Percentiles rank a stretch among this genome's conserved stretches.
These are phyloP conservation scores for Hydrocynus forskahlii DNA, from an alignment of 2,797 vertebrate species.

Conservation along the genomic window DNA sequence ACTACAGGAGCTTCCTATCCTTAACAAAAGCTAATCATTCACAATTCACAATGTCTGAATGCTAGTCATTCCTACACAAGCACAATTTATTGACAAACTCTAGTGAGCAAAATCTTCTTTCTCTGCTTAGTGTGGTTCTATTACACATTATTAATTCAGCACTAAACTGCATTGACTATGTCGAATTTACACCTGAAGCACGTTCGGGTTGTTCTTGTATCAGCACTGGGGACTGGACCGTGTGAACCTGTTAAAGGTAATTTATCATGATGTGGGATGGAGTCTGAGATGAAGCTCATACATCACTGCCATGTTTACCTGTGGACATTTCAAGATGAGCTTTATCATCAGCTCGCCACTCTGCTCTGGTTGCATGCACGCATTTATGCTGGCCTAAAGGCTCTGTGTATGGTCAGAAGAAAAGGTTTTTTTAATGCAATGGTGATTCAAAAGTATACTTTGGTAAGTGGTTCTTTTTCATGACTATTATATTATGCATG, in stretches of 20 bases:
- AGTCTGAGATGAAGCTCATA: slow-evolving; percentile 60
- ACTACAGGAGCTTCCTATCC: neutral
- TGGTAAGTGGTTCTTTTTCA: neutral
- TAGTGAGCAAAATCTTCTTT: neutral
- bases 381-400: slow-evolving; percentile 3
- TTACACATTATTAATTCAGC: neutral
- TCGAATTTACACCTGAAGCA: slow-evolving; percentile 15
- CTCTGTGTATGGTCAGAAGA: neutral
- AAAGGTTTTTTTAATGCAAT: neutral
- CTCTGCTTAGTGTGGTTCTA: neutral
- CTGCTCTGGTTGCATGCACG: slow-evolving; percentile 11
- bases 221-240: slow-evolving; percentile 41
- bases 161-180: neutral
- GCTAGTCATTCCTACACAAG: neutral
- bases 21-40: neutral
- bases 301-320: slow-evolving; percentile 64
- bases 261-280: slow-evolving; percentile 58
- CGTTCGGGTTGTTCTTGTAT: slow-evolving; percentile 27
- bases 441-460: neutral
- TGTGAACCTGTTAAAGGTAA: slow-evolving; percentile 51
- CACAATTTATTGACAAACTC: slow-evolving; percentile 1
- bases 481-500: neutral
- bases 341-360: slow-evolving; percentile 55
- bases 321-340: slow-evolving; percentile 57
- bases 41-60: neutral